Conservation (phyloP, 1,140 invertebrate species). For the Leptinotarsa undecemlineata region DNA sequence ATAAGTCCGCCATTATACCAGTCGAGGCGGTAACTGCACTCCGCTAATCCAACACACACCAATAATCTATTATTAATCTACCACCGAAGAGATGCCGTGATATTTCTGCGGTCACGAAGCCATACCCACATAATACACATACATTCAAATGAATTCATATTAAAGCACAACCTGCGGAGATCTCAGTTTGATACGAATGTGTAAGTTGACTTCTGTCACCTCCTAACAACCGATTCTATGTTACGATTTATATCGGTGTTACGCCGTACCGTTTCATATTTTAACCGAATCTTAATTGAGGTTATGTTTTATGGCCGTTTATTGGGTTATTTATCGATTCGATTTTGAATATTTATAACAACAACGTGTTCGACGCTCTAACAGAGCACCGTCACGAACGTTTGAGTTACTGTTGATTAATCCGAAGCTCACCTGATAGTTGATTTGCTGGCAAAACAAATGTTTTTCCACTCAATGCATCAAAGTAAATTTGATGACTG, state of each 20-base stretch:
- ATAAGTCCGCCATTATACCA: neutral
- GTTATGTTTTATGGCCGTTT: conserved; percentile 27
- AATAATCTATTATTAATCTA: conserved; percentile 27
- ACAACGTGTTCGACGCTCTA: neutral
- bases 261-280: conserved; percentile 21
- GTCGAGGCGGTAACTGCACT: neutral
- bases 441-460: neutral
- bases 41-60: neutral
- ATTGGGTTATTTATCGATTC: conserved; percentile 25
- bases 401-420: neutral
- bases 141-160: conserved; percentile 48
- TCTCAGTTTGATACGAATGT: conserved; percentile 43
- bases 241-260: conserved; percentile 38
- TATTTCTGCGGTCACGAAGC: conserved; percentile 35
- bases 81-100: conserved; percentile 25
- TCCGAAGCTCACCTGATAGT: neutral
- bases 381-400: neutral
- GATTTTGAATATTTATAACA: conserved; percentile 19
- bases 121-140: conserved; percentile 34
- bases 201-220: conserved; percentile 42
- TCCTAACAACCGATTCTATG: conserved; percentile 40
- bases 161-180: conserved; percentile 41
- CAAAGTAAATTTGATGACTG: too few species aligned
- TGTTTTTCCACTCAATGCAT: neutral
- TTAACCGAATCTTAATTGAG: conserved; percentile 25